Conservation (phyloP, 2,888 invertebrate genomes). For the Drosophila anomalata region DNA sequence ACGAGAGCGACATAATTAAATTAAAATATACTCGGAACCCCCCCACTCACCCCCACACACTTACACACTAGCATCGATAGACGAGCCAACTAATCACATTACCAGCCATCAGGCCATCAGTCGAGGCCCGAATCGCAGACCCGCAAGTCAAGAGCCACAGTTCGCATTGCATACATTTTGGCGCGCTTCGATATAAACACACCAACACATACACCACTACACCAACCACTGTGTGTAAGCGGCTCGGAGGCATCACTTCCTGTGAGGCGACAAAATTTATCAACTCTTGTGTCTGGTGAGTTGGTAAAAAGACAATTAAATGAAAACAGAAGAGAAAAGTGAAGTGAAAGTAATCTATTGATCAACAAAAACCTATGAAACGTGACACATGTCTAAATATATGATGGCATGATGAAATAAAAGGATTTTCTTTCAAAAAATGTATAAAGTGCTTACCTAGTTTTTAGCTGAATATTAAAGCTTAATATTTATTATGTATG, state of each 20-base stretch:
- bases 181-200: constrained; percentile 59
- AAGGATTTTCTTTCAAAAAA: neutral
- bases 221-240: constrained; percentile 8
- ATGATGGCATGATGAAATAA: neutral
- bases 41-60: constrained; percentile 22
- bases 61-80: constrained; percentile 42
- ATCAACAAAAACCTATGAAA: neutral
- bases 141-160: constrained; percentile 45
- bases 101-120: constrained; percentile 53
- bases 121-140: constrained; percentile 50
- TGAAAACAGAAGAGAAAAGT: neutral
- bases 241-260: constrained; percentile 12
- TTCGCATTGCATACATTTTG: constrained; percentile 74
- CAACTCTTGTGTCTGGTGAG: constrained; percentile 69
- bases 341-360: neutral
- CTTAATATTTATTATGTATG: too few species aligned
- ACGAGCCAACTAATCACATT: constrained; percentile 71
- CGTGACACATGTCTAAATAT: too few species aligned
- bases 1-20: constrained; percentile 69
- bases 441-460: neutral
- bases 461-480: neutral
- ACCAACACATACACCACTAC: constrained; percentile 14
- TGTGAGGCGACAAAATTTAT: constrained; percentile 47
- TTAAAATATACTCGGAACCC: constrained; percentile 69
- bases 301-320: constrained; percentile 34